Conservation (phyloP, 1,140 invertebrate genomes). For the Temnothorax curvispinosus region DNA sequence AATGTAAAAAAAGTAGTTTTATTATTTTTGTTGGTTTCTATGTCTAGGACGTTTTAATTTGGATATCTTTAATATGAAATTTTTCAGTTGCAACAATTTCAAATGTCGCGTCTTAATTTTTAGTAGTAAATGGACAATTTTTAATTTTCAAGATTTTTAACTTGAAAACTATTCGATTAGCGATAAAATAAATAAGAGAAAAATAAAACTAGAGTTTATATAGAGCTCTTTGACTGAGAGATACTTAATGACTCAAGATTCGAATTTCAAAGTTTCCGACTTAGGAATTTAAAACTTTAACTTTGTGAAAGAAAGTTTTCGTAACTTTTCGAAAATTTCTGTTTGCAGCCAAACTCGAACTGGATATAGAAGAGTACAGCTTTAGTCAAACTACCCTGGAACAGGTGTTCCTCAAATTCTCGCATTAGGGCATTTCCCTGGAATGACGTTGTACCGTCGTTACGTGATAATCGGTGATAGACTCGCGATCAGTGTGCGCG, state of each 20-base stretch:
- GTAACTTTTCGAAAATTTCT: slow-evolving; percentile 45
- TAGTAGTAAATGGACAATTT: background rate
- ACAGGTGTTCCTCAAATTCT: slow-evolving; percentile 95
- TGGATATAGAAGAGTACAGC: slow-evolving; percentile 93
- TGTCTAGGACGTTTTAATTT: background rate
- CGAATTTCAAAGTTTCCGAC: background rate
- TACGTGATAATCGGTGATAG: slow-evolving; percentile 53
- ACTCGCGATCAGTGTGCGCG: slow-evolving; percentile 27
- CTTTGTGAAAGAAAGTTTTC: background rate
- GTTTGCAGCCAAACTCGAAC: slow-evolving; percentile 89
- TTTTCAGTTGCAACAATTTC: background rate
- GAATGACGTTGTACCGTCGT: slow-evolving; percentile 78
- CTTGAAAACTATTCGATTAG: background rate
- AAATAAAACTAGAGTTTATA: background rate
- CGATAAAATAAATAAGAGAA: background rate
- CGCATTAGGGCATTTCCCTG: slow-evolving; percentile 87
- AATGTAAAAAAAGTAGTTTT: background rate
- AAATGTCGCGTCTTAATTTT: background rate
- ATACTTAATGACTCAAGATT: background rate
- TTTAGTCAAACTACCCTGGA: slow-evolving; percentile 95
- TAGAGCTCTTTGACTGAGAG: background rate
- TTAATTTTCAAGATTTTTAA: background rate
- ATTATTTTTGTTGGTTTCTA: background rate
- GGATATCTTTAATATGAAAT: background rate
- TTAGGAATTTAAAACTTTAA: background rate